These are phyloP conservation scores for Theristicus caerulescens DNA, from an alignment of 2,113 vertebrate species.

Conservation along the genomic window DNA sequence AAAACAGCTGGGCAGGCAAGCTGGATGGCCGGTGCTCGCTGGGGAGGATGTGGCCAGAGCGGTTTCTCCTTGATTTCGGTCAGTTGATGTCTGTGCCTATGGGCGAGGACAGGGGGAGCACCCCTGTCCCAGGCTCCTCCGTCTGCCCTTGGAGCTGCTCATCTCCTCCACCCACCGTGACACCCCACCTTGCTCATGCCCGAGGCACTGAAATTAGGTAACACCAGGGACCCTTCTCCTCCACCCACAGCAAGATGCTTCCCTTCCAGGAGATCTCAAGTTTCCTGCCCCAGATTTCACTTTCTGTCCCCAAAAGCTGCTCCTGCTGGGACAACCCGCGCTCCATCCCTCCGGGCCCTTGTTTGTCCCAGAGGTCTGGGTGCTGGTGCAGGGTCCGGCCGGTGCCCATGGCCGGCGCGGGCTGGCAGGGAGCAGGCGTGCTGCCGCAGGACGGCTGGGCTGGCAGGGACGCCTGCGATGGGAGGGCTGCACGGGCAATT, in stretches of 20 bases:
- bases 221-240: background rate
- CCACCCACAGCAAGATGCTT: background rate
- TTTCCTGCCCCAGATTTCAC: background rate
- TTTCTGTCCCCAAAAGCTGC: background rate
- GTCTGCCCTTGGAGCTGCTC: fast-evolving
- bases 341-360: background rate
- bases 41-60: background rate
- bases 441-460: background rate
- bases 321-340: background rate
- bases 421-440: background rate
- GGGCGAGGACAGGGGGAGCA: fast-evolving
- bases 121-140: fast-evolving
- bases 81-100: background rate
- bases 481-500: background rate
- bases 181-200: background rate
- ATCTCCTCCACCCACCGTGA: background rate
- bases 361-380: background rate
- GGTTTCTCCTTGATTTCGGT: background rate
- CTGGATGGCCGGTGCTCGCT: background rate
- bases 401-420: fast-evolving
- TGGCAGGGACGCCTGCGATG: fast-evolving
- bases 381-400: fast-evolving
- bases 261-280: background rate
- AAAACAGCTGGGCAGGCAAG: background rate
- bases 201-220: background rate